Percentiles rank a stretch among this genome's conserved stretches.
Evolutionary conservation across 2,888 invertebrate genomes (phyloP).

Genomic region (Lithophane semibrunnea): DNA sequence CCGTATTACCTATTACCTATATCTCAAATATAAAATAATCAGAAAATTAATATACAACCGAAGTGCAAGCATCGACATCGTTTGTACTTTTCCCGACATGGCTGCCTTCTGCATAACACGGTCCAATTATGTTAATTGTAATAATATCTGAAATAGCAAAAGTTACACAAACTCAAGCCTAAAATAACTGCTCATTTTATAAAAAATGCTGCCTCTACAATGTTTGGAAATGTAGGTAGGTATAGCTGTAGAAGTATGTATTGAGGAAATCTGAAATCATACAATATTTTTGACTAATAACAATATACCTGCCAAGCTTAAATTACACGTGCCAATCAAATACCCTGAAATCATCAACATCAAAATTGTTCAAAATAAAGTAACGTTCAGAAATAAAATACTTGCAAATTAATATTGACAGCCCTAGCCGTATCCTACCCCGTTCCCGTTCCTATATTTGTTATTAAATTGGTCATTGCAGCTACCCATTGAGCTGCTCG

Average conservation of each 20-base stretch:
- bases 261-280: not conserved
- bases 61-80: too few relatives aligned
- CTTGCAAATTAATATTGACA: conserved; percentile 8
- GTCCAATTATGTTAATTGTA: too few relatives aligned
- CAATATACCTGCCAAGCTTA: not conserved
- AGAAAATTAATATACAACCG: too few relatives aligned
- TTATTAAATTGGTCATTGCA: conserved; percentile 34
- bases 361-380: not conserved
- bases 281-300: not conserved
- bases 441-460: conserved; percentile 11
- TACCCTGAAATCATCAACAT: not conserved
- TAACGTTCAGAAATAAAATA: not conserved
- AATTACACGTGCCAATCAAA: not conserved
- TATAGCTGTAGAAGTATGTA: not conserved
- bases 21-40: too few relatives aligned
- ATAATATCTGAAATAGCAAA: not conserved
- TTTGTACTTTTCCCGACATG: too few relatives aligned
- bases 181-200: not conserved
- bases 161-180: too few relatives aligned
- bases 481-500: conserved; percentile 17
- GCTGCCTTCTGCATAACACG: too few relatives aligned
- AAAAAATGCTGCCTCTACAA: too few relatives aligned
- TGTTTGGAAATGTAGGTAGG: not conserved
- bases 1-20: too few relatives aligned
- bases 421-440: not conserved